Percentiles rank a stretch among this genome's conserved stretches.
Conservation (phyloP, 2,888 invertebrate species). For the Rhamnusium bicolor region DNA sequence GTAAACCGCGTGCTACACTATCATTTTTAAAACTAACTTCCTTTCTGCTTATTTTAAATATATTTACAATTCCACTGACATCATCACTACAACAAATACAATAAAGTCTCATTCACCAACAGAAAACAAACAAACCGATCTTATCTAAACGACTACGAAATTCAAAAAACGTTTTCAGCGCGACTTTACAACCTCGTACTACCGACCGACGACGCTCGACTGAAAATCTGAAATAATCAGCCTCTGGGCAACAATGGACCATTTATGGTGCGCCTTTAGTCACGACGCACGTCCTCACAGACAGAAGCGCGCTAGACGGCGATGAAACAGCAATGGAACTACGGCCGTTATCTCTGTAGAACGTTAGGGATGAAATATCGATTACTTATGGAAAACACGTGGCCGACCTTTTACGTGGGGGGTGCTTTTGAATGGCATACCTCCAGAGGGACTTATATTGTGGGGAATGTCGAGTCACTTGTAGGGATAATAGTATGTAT, state of each 20-base stretch:
- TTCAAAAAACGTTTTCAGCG: conserved; percentile 16
- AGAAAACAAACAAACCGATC: conserved; percentile 18
- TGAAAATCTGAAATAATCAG: conserved; percentile 41
- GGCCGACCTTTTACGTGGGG: conserved; percentile 18
- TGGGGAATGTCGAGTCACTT: conserved; percentile 7
- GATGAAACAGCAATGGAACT: not conserved
- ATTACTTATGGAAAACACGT: conserved; percentile 23
- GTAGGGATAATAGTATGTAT: not conserved
- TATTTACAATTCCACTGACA: conserved; percentile 24
- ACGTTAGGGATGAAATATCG: conserved; percentile 36
- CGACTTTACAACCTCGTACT: not conserved
- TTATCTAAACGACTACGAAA: conserved; percentile 15
- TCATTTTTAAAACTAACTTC: conserved; percentile 23
- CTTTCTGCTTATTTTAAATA: not conserved
- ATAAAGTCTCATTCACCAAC: conserved; percentile 12
- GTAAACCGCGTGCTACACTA: conserved; percentile 24
- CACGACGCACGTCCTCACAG: not conserved
- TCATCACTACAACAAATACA: conserved; percentile 23
- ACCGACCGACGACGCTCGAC: conserved; percentile 30
- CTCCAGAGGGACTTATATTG: conserved; percentile 10
- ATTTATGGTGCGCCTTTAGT: conserved; percentile 18
- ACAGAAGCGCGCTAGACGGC: not conserved
- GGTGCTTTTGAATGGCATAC: conserved; percentile 1
- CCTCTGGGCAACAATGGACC: conserved; percentile 41
- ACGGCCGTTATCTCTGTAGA: not conserved